Base-by-base conservation (phyloP, 2,113 vertebrate genomes). In the Heterocephalus glaber region DNA sequence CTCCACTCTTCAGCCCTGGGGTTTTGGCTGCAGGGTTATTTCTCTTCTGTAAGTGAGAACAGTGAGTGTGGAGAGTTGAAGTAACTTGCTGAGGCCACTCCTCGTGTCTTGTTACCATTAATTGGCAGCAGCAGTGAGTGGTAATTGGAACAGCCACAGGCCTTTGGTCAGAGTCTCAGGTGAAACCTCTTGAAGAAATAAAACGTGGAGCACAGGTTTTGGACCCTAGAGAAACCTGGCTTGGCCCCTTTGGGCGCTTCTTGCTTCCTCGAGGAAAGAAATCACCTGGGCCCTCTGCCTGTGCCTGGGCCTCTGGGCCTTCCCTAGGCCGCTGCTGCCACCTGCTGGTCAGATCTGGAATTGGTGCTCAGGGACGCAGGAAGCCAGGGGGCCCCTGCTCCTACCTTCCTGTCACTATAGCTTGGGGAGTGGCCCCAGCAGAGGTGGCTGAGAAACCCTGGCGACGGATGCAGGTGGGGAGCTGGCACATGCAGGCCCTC, bases 301-400 rank as follows among this genome's bases (percentile, higher is more conserved):
- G n/a, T 9, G 17, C 10, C 33, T 7, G 38, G 38, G 66, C 81
- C 41, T 44, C n/a, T 0, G 14, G 5, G 44, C 54, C 16, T 80
- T 97, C 35, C 8, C 84, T 60, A 0, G 91, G 89, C 93, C 9
- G 95, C 95, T 95, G 89, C 97, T 89, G 89, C 93, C 97, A 96
- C 95, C 97, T 95, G 81, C 95, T 95, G 97, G 89, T 16, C 61
- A 33, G 3, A 28, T 1, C 14, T 38, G 92, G 96, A 61, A 89
- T 30, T 58, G 89, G 20, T 1, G 0, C 0, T 38, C 3, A 1
- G 17, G 49, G 56, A 35, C 0, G 3, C 38, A 2, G 38, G 54
- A 58, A 87, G 63, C 61, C 8, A 0, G 10, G 61, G 19, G 60
- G 10, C 8, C 0, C 2, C 1, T 0, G 22, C 33, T 19, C 82